Base-by-base conservation (phyloP, 2,113 vertebrate species). In the Mobula birostris region DNA sequence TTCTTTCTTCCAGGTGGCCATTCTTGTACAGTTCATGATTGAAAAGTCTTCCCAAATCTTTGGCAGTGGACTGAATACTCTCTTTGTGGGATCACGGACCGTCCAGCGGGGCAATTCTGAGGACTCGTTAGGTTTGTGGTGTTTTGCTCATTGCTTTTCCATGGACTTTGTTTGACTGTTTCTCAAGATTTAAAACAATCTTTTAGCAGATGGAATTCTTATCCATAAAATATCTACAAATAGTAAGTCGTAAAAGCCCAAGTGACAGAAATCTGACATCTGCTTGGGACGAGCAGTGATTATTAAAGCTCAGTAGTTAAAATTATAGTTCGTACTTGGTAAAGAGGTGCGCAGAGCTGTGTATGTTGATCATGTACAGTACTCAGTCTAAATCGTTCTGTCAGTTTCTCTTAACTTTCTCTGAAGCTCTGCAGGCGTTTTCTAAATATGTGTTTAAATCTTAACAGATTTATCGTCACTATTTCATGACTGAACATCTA, bases 41-140 rank as follows among this genome's bases (percentile, higher is more conserved):
- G 97, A 97, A 95, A 97, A 97, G 95, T 96, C 97, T 0, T 94
- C 95, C 29, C 95, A 96, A 83, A 96, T 97, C 94, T 97, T 98
- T 95, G 97, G 97, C 74, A 95, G 96, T 92, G 97, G 97, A 94
- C 95, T 96, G 79, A 95, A 95, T 94, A 95, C 95, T 0, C 95
- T 97, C 93, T 97, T 97, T 80, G 95, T 95, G 94, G 96, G 94
- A 91, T 91, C 95, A 91, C 95, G 95, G 56, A 95, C 94, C 88
- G 95, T 95, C 76, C 95, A 95, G 63, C 95, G 95, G 14, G 94
- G 94, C 94, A 95, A 9, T 66, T 95, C 95, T 56, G 94, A 95
- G 21, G 95, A 96, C 40, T 95, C 95, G 27, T 94, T 95, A 61
- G 96, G 96, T 97, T 95, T 96, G 95, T 88, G 32, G 48, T 90